Evolutionary conservation across 2,113 vertebrate species (phyloP), one percentile per base, ranked within the genome.

Genomic region (Ptychochromis oligacanthus): DNA sequence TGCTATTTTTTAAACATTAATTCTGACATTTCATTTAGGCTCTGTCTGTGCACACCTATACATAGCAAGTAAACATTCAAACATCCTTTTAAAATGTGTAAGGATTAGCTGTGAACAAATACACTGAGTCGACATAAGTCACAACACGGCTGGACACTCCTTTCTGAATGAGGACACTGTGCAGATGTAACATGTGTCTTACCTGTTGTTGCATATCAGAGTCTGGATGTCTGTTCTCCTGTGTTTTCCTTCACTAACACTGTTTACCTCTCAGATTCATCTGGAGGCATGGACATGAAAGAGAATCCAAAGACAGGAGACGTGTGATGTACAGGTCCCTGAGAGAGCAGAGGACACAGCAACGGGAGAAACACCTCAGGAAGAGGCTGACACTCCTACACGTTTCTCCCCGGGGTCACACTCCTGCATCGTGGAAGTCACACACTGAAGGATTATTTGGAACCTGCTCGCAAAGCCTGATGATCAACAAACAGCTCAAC

Each of bases 251-350:
- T 70, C 15, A 54, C 17, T 57, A 24, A 12, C 15, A 11, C 10
- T 46, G 1, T 75, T 82, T 58, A 1, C 7, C 14, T 64, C 54
- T 75, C 92, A 95, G 94, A 87, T 72, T 81, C 58, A 6, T 61
- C 88, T 52, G 56, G 80, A 31, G 70, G 36, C 78, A 62, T 61
- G 2, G 46, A 81, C 38, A 84, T 85, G 81, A 80, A 78, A 36
- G 93, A 94, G 77, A 88, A 84, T 3, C 49, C 87, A 2, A 12
- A 55, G 2, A 38, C 43, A 0, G 40, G 52, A 77, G 36, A 46
- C 26, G 79, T 59, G 2, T 91, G 85, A 93, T 22, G 15, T 34
- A 24, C 74, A 26, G 54, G 55, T 26, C 6, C 56, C 9, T 14
- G n/a, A 65, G 34, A 60, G 55, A 62, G 43, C 81, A 61, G 15